Conservation (phyloP, 1,140 invertebrate genomes). For the Drosophila lowei region DNA sequence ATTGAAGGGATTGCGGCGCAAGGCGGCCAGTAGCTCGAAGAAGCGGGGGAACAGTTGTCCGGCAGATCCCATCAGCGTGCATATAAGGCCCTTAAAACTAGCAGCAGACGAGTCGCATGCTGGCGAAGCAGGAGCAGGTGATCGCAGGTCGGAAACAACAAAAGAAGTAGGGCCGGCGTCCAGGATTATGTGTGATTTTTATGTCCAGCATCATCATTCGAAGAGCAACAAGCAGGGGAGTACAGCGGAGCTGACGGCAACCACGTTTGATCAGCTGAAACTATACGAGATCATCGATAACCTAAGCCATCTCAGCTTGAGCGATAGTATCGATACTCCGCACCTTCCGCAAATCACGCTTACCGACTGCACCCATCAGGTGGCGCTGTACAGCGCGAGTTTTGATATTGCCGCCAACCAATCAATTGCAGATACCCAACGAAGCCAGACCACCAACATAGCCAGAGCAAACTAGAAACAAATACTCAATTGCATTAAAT, state of each 20-base stretch:
- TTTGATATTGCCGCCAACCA: slow-evolving; percentile 39
- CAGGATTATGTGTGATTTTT: slow-evolving; percentile 57
- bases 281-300: slow-evolving; percentile 79
- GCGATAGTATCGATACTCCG: slow-evolving; percentile 24
- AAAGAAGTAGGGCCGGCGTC: background rate
- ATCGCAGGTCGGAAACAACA: background rate
- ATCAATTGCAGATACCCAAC: slow-evolving; percentile 56
- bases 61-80: slow-evolving; percentile 13
- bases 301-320: slow-evolving; percentile 64
- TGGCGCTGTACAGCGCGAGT: slow-evolving; percentile 52
- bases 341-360: slow-evolving; percentile 71
- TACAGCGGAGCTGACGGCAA: slow-evolving; percentile 4
- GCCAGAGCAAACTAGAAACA: slow-evolving; percentile 10
- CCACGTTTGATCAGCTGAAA: slow-evolving; percentile 46
- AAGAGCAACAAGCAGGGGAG: slow-evolving; percentile 6
- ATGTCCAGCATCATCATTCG: slow-evolving; percentile 6
- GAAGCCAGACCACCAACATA: slow-evolving; percentile 48
- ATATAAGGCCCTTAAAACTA: slow-evolving; percentile 16
- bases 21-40: background rate
- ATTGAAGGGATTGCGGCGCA: slow-evolving; percentile 45
- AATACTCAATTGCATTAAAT: slow-evolving; percentile 53
- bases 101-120: background rate
- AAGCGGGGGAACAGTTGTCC: background rate
- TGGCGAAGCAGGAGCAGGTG: slow-evolving; percentile 4
- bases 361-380: slow-evolving; percentile 74